phyloP scores from a whole-genome alignment of 1,140 invertebrate species.

The Diorhabda sublineata region DNA sequence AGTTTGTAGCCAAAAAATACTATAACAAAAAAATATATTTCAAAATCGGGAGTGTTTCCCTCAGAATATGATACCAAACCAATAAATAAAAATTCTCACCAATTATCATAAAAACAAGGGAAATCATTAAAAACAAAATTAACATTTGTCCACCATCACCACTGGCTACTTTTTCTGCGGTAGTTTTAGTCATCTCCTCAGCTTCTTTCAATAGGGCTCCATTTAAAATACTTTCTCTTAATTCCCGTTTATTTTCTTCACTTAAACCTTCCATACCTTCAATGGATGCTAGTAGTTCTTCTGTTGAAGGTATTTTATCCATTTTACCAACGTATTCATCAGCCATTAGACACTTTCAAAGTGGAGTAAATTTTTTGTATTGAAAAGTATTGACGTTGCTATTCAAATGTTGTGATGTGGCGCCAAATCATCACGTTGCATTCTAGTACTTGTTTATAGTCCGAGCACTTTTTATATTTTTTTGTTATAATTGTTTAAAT shows the following conservation, averaged over 20 bases:
- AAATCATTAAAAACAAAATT: slow-evolving; percentile 1
- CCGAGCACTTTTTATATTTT: not conserved
- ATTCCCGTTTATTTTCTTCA: slow-evolving; percentile 23
- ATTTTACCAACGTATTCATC: not conserved
- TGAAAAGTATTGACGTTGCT: not conserved
- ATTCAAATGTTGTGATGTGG: not conserved
- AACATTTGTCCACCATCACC: not conserved
- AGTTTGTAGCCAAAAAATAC: slow-evolving; percentile 81
- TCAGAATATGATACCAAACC: not conserved
- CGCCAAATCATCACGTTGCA: not conserved
- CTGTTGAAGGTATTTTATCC: slow-evolving; percentile 21
- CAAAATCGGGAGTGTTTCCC: not conserved
- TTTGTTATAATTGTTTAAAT: no score
- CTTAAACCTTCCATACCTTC: slow-evolving; percentile 17
- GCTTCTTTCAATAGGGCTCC: slow-evolving; percentile 3
- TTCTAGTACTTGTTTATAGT: not conserved
- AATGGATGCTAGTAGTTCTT: slow-evolving; percentile 14
- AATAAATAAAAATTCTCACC: slow-evolving; percentile 3
- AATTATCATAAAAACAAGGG: slow-evolving; percentile 9
- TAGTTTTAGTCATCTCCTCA: not conserved
- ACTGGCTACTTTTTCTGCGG: not conserved
- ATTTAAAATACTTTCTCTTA: slow-evolving; percentile 17
- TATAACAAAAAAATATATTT: slow-evolving; percentile 51
- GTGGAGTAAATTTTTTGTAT: not conserved
- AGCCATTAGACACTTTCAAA: not conserved